Evolutionary conservation across 2,888 invertebrate genomes (phyloP).

Genomic region (Andrena praecox): DNA sequence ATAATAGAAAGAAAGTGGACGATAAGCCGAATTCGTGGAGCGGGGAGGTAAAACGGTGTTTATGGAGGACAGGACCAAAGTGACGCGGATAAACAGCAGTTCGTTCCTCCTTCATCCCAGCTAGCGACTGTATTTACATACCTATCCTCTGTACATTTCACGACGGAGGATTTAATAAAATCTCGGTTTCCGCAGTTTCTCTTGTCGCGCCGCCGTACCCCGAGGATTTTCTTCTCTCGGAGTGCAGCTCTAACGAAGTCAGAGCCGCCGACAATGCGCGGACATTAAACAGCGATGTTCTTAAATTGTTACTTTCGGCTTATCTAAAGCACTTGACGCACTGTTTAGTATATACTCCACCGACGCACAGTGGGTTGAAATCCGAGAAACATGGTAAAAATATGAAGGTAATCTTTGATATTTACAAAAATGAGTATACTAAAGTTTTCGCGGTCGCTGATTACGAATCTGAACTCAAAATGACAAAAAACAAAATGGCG

Average conservation of each 20-base stretch:
- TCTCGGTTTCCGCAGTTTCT: background rate
- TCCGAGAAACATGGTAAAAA: too few species aligned
- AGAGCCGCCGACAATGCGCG: slow-evolving; percentile 9
- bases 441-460: too few species aligned
- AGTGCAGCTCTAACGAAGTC: slow-evolving; percentile 7
- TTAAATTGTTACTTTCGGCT: slow-evolving; percentile 17
- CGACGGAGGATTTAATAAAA: slow-evolving; percentile 37
- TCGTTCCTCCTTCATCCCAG: slow-evolving; percentile 20
- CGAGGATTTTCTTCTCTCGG: slow-evolving; percentile 11
- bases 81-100: slow-evolving; percentile 5
- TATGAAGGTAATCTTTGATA: too few species aligned
- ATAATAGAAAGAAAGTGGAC: background rate
- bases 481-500: too few species aligned
- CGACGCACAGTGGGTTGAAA: too few species aligned
- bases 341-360: background rate
- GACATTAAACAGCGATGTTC: slow-evolving; percentile 11
- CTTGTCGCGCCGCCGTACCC: background rate
- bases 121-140: slow-evolving; percentile 38
- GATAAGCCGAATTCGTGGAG: background rate
- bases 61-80: background rate
- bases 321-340: slow-evolving; percentile 21
- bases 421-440: too few species aligned
- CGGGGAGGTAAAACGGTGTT: slow-evolving; percentile 14
- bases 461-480: too few species aligned
- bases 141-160: slow-evolving; percentile 30